Conservation (phyloP, 2,113 vertebrate genomes). For the Cynoglossus semilaevis region DNA sequence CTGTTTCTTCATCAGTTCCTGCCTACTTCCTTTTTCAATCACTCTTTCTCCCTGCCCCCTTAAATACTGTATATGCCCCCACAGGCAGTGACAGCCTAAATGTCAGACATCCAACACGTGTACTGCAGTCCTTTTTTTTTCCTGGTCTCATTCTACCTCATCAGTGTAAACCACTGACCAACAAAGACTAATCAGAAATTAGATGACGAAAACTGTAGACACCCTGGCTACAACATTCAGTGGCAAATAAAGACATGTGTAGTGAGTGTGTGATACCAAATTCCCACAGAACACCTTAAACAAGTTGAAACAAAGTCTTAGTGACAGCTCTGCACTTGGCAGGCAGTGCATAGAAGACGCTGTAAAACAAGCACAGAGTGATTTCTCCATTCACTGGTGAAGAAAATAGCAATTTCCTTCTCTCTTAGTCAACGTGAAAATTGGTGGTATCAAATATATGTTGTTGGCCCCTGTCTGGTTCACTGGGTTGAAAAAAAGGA, state of each 20-base stretch:
- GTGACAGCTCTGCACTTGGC: constrained; percentile 51
- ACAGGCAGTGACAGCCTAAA: constrained; percentile 36
- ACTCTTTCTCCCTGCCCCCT: constrained; percentile 6
- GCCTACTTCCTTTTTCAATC: constrained; percentile 28
- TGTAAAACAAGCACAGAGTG: constrained; percentile 49
- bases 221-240: constrained; percentile 43
- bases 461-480: constrained; percentile 25
- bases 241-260: constrained; percentile 46
- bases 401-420: constrained; percentile 63
- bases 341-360: constrained; percentile 40
- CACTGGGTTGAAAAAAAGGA: no score
- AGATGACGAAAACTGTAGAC: constrained; percentile 39
- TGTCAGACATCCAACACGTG: constrained; percentile 56
- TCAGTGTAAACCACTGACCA: no score
- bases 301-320: constrained; percentile 59
- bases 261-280: constrained; percentile 53
- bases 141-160: not conserved
- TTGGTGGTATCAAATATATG: constrained; percentile 23
- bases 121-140: not conserved
- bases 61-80: constrained; percentile 6
- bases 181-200: no score
- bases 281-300: constrained; percentile 61
- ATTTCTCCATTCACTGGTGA: constrained; percentile 72
- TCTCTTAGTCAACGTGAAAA: constrained; percentile 61
- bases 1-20: constrained; percentile 25